A percentile compares a stretch with the other conserved stretches of the same genome.
phyloP scores from a whole-genome alignment of 2,888 invertebrate species.

The Clunio marinus region DNA sequence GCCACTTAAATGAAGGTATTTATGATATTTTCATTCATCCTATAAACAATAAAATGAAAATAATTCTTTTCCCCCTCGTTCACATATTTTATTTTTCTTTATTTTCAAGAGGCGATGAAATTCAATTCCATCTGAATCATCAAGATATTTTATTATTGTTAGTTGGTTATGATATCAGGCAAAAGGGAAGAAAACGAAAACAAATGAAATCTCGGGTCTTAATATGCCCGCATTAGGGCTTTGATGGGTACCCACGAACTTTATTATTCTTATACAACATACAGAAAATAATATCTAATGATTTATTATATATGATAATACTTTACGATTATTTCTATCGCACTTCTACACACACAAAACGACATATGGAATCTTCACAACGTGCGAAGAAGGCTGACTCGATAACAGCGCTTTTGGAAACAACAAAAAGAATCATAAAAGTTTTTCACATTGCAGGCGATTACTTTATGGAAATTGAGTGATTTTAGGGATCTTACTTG shows the following conservation, averaged over 20 bases:
- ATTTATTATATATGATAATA: slow-evolving; percentile 36
- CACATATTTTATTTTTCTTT: no score
- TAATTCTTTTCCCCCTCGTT: no score
- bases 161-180: background rate
- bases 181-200: no score
- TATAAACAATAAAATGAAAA: slow-evolving; percentile 11
- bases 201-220: background rate
- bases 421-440: slow-evolving; percentile 22
- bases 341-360: no score
- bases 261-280: slow-evolving; percentile 2
- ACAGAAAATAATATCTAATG: slow-evolving; percentile 3
- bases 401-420: background rate
- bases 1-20: slow-evolving; percentile 17
- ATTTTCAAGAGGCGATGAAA: slow-evolving; percentile 11
- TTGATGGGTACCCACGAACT: background rate
- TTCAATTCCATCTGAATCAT: slow-evolving; percentile 24
- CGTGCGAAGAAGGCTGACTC: no score
- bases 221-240: background rate
- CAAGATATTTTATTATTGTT: background rate
- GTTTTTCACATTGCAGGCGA: slow-evolving; percentile 22
- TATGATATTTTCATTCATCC: slow-evolving; percentile 16
- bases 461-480: slow-evolving; percentile 33
- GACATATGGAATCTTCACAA: no score
- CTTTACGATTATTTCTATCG: background rate
- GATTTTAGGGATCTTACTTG: background rate